These are phyloP conservation scores for Boloria selene DNA, from an alignment of 2,888 invertebrate genomes.

Conservation along the genomic window DNA sequence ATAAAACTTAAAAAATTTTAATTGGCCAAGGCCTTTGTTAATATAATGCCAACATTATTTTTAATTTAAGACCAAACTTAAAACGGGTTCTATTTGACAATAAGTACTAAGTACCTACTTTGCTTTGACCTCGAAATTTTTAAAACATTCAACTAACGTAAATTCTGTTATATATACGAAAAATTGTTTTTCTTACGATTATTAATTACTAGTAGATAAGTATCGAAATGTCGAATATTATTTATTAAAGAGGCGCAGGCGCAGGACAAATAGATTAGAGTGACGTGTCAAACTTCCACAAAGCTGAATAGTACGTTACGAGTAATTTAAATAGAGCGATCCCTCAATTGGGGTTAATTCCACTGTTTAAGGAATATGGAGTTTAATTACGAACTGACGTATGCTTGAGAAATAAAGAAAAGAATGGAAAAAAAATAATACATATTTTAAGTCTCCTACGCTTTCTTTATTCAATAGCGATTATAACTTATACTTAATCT, in stretches of 20 bases:
- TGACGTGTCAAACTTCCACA: constrained; percentile 80
- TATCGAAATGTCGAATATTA: constrained; percentile 6
- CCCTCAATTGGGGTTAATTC: constrained; percentile 83
- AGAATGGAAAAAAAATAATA: constrained; percentile 10
- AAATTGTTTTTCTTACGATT: not conserved
- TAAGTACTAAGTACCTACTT: too few species aligned
- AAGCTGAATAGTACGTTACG: constrained; percentile 73
- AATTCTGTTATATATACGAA: too few species aligned
- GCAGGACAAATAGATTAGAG: constrained; percentile 61
- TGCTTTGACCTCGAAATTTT: constrained; percentile 39
- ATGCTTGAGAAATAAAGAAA: constrained; percentile 47
- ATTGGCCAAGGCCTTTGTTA: constrained; percentile 46
- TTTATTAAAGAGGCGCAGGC: constrained; percentile 44
- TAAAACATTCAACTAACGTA: not conserved
- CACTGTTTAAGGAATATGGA: constrained; percentile 80
- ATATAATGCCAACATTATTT: constrained; percentile 46
- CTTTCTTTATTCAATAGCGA: too few species aligned
- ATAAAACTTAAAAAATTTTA: constrained; percentile 42
- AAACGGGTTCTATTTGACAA: constrained; percentile 43
- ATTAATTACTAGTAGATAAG: not conserved
- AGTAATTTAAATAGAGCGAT: constrained; percentile 81
- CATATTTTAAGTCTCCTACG: too few species aligned
- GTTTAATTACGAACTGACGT: constrained; percentile 70
- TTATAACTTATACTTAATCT: too few species aligned
- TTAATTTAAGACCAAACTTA: constrained; percentile 44